phyloP scores from a whole-genome alignment of 2,888 invertebrate species.

The Philereme transversata region DNA sequence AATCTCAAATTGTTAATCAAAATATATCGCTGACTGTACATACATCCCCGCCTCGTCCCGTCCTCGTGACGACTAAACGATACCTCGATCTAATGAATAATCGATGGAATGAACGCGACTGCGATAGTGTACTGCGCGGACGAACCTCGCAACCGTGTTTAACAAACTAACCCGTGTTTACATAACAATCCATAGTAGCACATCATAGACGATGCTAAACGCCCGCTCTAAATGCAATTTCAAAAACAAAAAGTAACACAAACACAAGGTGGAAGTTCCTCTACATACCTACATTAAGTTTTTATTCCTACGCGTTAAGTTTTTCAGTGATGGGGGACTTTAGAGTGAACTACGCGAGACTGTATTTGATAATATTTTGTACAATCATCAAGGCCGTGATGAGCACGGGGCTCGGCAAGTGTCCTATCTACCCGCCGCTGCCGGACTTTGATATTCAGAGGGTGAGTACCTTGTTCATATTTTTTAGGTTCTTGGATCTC shows the following conservation, averaged over 20 bases:
- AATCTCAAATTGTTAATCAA: too few relatives aligned
- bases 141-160: constrained; percentile 32
- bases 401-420: constrained; percentile 85
- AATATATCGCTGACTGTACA: neutral
- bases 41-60: constrained; percentile 5
- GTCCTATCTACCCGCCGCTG: constrained; percentile 87
- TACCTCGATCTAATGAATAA: constrained; percentile 40
- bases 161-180: constrained; percentile 38
- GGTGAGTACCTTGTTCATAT: constrained; percentile 72
- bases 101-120: constrained; percentile 37
- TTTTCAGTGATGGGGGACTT: constrained; percentile 65
- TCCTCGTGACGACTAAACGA: constrained; percentile 25
- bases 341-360: constrained; percentile 50
- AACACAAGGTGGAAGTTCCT: constrained; percentile 3
- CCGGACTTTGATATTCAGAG: constrained; percentile 86
- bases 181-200: constrained; percentile 37
- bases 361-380: constrained; percentile 57
- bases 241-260: neutral
- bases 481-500: too few relatives aligned
- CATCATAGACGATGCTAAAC: constrained; percentile 19
- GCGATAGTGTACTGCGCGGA: constrained; percentile 31
- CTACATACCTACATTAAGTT: constrained; percentile 21
- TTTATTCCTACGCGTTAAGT: constrained; percentile 1
- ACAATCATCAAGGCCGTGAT: constrained; percentile 53
- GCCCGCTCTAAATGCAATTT: constrained; percentile 14